A percentile compares a stretch with the other conserved stretches of the same genome.
These are phyloP conservation scores for Melitaea cinxia DNA, from an alignment of 1,140 invertebrate species.

Conservation along the genomic window DNA sequence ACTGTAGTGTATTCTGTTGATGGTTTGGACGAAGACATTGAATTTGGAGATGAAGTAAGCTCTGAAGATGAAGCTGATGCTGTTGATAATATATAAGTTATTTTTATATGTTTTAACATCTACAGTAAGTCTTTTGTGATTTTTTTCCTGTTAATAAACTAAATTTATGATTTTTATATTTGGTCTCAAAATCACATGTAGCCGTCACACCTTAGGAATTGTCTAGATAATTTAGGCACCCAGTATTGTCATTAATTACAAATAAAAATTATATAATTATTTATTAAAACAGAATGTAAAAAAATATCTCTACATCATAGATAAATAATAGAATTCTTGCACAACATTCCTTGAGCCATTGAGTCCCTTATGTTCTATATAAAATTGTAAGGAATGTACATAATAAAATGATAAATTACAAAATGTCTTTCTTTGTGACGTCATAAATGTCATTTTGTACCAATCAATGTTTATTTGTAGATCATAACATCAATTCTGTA, in stretches of 20 bases:
- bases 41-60: constrained; percentile 95
- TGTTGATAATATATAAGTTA: constrained; percentile 84
- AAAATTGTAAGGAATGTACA: constrained; percentile 71
- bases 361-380: constrained; percentile 48
- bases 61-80: constrained; percentile 93
- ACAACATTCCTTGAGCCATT: constrained; percentile 71
- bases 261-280: constrained; percentile 27
- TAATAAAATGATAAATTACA: constrained; percentile 69
- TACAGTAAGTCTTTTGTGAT: constrained; percentile 77
- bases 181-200: constrained; percentile 55
- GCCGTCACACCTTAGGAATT: constrained; percentile 42
- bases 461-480: too few relatives aligned
- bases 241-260: constrained; percentile 47
- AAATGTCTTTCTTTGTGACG: constrained; percentile 41
- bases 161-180: constrained; percentile 60
- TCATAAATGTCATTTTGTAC: too few relatives aligned
- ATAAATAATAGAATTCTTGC: constrained; percentile 44
- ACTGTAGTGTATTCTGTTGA: constrained; percentile 96
- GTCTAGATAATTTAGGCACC: constrained; percentile 44
- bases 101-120: constrained; percentile 58
- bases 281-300: constrained; percentile 31
- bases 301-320: constrained; percentile 36
- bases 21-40: constrained; percentile 96
- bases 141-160: constrained; percentile 72
- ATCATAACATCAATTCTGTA: too few relatives aligned